Conservation (phyloP, 2,797 vertebrate species). For the Masticophis lateralis region DNA sequence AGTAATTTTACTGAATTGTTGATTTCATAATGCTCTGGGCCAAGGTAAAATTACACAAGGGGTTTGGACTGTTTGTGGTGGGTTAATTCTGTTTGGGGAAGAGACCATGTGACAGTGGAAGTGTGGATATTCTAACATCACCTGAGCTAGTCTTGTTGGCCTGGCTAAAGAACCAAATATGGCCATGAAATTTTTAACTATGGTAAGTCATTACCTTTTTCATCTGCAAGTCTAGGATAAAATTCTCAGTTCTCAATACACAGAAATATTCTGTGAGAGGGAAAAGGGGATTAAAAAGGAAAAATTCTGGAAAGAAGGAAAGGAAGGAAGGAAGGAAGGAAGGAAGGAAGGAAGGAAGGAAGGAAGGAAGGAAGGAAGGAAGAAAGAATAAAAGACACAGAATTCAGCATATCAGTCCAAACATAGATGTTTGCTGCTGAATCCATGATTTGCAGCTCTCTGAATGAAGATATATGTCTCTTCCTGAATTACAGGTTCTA, state of each 20-base stretch:
- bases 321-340: no score
- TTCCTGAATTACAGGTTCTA: background rate
- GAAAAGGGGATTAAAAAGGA: background rate
- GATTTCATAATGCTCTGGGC: constrained; percentile 71
- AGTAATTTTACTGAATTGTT: background rate
- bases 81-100: background rate
- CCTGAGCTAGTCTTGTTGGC: background rate
- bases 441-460: background rate
- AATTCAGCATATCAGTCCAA: background rate
- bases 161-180: background rate
- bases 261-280: background rate
- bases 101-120: background rate
- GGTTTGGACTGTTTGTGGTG: background rate
- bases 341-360: no score
- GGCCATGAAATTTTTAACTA: background rate
- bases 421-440: background rate
- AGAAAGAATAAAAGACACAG: background rate
- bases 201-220: background rate
- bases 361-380: background rate
- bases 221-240: background rate
- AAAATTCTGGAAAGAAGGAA: background rate
- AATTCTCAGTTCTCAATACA: background rate
- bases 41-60: constrained; percentile 72
- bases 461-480: background rate
- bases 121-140: background rate